Evolutionary conservation across 2,113 vertebrate species (phyloP), one percentile per base, ranked within the genome.

Genomic region (Cynocephalus volans): DNA sequence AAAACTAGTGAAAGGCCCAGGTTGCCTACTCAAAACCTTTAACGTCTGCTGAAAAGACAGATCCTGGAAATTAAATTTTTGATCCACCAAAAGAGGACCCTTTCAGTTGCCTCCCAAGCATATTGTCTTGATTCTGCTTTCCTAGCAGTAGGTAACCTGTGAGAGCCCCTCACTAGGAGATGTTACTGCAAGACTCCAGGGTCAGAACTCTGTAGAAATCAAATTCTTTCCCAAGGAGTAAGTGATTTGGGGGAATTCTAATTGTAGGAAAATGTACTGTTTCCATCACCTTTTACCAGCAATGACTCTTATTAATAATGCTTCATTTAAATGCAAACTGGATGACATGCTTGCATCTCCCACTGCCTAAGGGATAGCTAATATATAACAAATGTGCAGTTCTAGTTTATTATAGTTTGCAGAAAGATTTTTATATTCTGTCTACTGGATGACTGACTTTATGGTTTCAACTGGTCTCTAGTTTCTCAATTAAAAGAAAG

Each of bases 401-500:
- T 87, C 58, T 92, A 48, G n/a, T 88, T 92, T 88, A 69, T 80
- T 95, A 85, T 21, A 86, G 17, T 91, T 92, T 86, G 36, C 8
- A 88, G 87, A 94, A 76, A 62, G 17, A 54, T 62, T 88, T 90
- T 93, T 84, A 72, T 84, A 48, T 56, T 65, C 48, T 81, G 41
- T 70, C 85, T 75, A 28, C 52, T 93, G 69, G 26, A 10, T 95
- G 80, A 31, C 54, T 77, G 41, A 88, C 15, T 89, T 84, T 21
- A 88, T 64, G 36, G 28, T n/a, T 96, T 89, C 72, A 82, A n/a
- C 5, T 90, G 36, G 48, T 54, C 19, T 91, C 41, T 77, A 31
- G 23, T 88, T 94, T 94, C 50, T 93, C 72, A 72, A 93, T 28
- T 94, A 58, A 96, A 90, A 87, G 7, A 94, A 94, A 65, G 5